These are phyloP conservation scores for Plecturocebus donacophilus DNA, from an alignment of 2,113 vertebrate genomes.

Conservation along the genomic window DNA sequence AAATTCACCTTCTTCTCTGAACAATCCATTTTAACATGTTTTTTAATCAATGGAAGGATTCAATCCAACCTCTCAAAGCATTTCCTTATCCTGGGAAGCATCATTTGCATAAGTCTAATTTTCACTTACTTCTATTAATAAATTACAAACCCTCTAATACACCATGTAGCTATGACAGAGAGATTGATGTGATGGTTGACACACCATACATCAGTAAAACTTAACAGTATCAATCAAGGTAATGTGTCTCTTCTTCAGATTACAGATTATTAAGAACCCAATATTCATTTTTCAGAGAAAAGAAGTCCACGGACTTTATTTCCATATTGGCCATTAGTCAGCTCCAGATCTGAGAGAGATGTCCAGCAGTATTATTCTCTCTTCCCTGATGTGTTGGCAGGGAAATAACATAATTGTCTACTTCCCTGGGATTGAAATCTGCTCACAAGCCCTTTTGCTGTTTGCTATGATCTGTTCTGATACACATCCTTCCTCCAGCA, in stretches of 20 bases:
- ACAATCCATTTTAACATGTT: neutral
- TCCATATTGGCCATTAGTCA: neutral
- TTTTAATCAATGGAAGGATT: neutral
- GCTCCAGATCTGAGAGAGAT: neutral
- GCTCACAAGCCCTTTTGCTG: neutral
- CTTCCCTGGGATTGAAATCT: neutral
- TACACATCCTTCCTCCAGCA: too few relatives aligned
- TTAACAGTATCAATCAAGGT: neutral
- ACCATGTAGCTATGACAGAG: neutral
- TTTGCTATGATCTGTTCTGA: neutral
- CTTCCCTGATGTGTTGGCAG: neutral
- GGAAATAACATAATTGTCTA: neutral
- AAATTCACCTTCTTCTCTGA: neutral
- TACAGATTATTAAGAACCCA: neutral
- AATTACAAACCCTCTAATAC: neutral
- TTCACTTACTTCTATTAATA: neutral
- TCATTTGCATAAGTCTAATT: neutral
- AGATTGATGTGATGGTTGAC: neutral
- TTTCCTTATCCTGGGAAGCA: neutral
- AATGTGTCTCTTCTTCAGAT: neutral
- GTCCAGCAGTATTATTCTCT: neutral
- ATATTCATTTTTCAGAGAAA: neutral
- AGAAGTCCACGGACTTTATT: neutral
- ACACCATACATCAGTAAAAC: neutral
- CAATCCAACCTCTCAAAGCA: neutral